A percentile compares a stretch with the other conserved stretches of the same genome.
These are phyloP conservation scores for Centropus unirufus DNA, from an alignment of 2,113 vertebrate species.

Conservation along the genomic window DNA sequence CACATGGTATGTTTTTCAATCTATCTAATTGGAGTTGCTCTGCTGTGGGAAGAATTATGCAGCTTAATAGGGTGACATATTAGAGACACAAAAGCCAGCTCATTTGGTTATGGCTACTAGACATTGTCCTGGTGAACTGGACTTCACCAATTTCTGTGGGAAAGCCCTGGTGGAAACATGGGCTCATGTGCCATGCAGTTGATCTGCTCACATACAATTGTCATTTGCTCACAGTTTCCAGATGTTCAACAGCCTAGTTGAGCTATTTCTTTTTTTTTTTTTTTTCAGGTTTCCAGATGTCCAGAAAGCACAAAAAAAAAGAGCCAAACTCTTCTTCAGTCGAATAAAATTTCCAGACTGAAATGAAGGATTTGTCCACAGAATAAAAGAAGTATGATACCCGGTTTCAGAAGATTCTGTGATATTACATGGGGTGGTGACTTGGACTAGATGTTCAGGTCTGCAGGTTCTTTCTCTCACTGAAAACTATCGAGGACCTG, in stretches of 20 bases:
- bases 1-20: not conserved
- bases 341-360: not conserved
- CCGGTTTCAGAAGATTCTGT: not conserved
- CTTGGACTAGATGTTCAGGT: not conserved
- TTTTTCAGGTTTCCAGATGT: not conserved
- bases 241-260: not conserved
- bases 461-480: slow-evolving; percentile 1
- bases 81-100: not conserved
- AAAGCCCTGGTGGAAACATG: not conserved
- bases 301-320: not conserved
- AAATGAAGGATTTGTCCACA: not conserved
- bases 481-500: not conserved
- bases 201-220: not conserved
- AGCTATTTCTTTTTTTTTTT: not conserved
- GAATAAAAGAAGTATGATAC: not conserved
- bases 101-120: not conserved
- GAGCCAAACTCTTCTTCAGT: not conserved
- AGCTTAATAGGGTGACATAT: not conserved
- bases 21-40: not conserved
- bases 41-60: not conserved
- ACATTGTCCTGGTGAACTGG: not conserved
- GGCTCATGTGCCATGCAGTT: not conserved
- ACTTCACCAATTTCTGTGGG: not conserved
- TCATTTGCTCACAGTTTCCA: slow-evolving; percentile 15
- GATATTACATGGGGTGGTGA: not conserved